Base-by-base conservation (phyloP, 1,140 invertebrate species). In the Vanessa atalanta region DNA sequence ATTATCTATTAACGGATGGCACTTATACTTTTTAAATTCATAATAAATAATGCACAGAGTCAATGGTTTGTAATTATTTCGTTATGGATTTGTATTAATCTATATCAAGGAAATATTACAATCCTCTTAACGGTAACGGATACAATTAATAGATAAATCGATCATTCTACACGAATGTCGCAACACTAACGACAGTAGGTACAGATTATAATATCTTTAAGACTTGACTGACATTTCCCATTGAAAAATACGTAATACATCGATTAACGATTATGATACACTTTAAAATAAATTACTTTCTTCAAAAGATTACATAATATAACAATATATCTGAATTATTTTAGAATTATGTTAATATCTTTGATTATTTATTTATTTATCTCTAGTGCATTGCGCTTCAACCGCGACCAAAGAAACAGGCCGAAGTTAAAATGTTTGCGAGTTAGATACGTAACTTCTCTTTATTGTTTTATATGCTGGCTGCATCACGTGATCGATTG, bases 71-170 rank as follows among this genome's bases (percentile, higher is more conserved):
- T 15, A 3, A n/a, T 51, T 14, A 51, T 51, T 51, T 15, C n/a
- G 48, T 15, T 65, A 65, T 60, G 37, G 7, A 60, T 60, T 64
- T n/a, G 37, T 65, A 13, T 50, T 50, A 55, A 20, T 55, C 16
- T 23, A n/a, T 23, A 55, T 16, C 16, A 51, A 67, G 65, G 50
- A 67, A 55, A 47, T 26, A n/a, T 20, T 20, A 55, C 15, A 20
- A 55, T 20, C 9, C 9, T 20, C 53, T 55, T 55, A 55, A 43
- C 2, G 20, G 47, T 13, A 65, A 65, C 47, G 48, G 64, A 65
- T 65, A 37, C 47, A 66, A 66, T 66, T 66, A 23, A 60, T 11
- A 60, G 55, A 12, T 60, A 60, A 51, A 66, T 66, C 47, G 23
- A 53, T 47, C 16, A 23, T 16, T 51, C 15, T 48, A 53, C 43